phyloP scores from a whole-genome alignment of 2,113 vertebrate species.

The Platycercus adscitus region DNA sequence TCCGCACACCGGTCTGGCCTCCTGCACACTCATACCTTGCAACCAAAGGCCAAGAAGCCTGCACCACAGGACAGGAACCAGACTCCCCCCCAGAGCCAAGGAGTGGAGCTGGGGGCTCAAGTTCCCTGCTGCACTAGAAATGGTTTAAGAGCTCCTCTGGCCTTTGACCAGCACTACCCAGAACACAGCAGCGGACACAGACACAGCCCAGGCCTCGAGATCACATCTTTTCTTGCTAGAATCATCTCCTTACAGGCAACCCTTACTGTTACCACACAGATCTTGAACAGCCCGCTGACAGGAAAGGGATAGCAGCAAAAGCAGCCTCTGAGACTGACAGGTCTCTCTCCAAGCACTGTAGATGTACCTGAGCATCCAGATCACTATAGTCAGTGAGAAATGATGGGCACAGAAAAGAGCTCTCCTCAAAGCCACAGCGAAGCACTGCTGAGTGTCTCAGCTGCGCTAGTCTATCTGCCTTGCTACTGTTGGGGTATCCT shows the following conservation, averaged over 20 bases:
- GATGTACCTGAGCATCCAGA: neutral
- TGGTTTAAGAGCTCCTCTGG: neutral
- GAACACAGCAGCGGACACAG: neutral
- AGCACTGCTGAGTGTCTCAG: neutral
- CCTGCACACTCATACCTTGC: neutral
- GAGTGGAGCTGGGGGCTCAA: neutral
- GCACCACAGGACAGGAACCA: neutral
- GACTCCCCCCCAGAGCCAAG: neutral
- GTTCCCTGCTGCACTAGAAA: neutral
- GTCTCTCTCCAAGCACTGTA: neutral
- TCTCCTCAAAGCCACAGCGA: neutral
- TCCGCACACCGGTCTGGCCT: neutral
- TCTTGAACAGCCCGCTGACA: neutral
- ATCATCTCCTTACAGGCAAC: no score
- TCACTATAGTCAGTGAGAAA: neutral
- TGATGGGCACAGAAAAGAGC: neutral
- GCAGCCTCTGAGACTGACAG: neutral
- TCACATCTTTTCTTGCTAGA: neutral
- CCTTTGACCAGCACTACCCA: rapidly evolving
- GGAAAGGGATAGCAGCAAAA: neutral
- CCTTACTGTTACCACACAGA: neutral
- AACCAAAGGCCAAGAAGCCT: neutral
- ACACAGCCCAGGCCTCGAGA: neutral
- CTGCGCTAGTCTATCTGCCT: neutral
- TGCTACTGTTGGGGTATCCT: neutral